Evolutionary conservation across 2,113 vertebrate genomes (phyloP), one percentile per base, ranked within the genome.

Genomic region (Emberiza fucata): DNA sequence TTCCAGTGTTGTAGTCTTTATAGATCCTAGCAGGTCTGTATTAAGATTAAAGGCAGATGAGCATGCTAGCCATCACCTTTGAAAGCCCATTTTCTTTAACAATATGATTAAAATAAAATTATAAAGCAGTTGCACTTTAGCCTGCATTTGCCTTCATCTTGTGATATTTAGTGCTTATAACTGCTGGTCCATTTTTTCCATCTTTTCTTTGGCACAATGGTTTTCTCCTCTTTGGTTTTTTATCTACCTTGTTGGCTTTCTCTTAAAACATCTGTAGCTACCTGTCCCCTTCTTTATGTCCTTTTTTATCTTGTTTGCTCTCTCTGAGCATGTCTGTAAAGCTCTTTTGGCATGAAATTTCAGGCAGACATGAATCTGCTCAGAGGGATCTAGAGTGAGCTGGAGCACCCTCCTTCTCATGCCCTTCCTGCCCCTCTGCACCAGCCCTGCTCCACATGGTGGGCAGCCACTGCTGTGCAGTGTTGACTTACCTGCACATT

Each of bases 81-180:
- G 71, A 73, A 88, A 86, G 24, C 47, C 51, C 42, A 13, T 86
- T 71, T 91, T 78, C 73, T 85, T 61, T 61, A 57, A 92, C 84
- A 81, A 6, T 72, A 6, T 42, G 59, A 28, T 75, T 95, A 54
- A 95, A 90, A 86, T 77, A 69, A 89, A 87, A 54, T 37, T 13
- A 24, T 80, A n/a, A 81, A 93, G 35, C 60, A 86, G n/a, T 69
- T 90, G 45, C 70, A 61, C 90, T 94, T 92, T 9, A 68, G 50
- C 57, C 70, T 85, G 48, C 44, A 1, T 81, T 87, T 88, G 22
- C 53, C 65, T 91, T 89, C 56, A 47, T 81, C 89, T 61, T 3
- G 1, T 64, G 57, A 20, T 44, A 53, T 3, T 69, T 71, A 9
- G 19, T 37, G 27, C 37, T 72, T 25, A 8, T 85, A 25, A 4